phyloP scores from a whole-genome alignment of 2,113 vertebrate genomes.

The Marmota monax region DNA sequence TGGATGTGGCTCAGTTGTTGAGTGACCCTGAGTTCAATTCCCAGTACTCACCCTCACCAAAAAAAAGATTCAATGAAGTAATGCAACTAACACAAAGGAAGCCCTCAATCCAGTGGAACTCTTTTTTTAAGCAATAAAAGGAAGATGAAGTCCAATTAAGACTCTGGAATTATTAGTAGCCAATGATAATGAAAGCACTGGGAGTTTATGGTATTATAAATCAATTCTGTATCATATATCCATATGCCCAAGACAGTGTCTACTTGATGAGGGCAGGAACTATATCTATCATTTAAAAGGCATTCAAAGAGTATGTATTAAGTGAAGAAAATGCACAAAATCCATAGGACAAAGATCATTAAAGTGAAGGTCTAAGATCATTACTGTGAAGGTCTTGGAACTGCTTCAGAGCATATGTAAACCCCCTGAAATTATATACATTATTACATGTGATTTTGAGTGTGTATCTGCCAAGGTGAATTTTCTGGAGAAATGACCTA shows the following conservation, averaged over 20 bases:
- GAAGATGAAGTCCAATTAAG: neutral
- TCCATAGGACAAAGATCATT: neutral
- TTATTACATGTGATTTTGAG: neutral
- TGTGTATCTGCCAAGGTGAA: neutral
- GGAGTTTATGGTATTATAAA: neutral
- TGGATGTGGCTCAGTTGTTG: too few species aligned
- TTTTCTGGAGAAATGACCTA: neutral
- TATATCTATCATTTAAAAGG: neutral
- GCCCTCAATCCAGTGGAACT: neutral
- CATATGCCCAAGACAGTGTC: neutral
- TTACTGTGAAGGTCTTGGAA: slow-evolving; percentile 20
- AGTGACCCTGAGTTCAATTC: too few species aligned
- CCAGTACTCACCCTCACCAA: too few species aligned
- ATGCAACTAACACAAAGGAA: slow-evolving; percentile 12
- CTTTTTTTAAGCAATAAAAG: neutral
- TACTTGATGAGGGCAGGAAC: neutral
- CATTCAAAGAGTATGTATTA: neutral
- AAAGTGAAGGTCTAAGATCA: neutral
- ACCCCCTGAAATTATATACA: neutral
- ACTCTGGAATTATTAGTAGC: neutral
- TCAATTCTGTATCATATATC: neutral
- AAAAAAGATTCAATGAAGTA: neutral
- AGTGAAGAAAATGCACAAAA: neutral
- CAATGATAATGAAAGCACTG: neutral
- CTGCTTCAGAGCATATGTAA: neutral